phyloP scores from a whole-genome alignment of 2,113 vertebrate genomes.

The Neotoma lepida region DNA sequence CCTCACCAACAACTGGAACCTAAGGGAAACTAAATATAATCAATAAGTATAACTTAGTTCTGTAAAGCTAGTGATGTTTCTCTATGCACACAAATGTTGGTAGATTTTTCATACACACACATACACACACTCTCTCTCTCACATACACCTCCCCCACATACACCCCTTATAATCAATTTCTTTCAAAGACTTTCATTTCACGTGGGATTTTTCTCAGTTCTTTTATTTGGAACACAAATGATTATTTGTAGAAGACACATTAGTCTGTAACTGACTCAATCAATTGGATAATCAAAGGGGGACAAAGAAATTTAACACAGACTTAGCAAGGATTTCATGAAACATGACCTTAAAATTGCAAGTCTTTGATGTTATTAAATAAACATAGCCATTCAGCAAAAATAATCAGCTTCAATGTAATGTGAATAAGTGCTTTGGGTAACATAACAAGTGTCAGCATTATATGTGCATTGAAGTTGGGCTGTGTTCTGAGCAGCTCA shows the following conservation, averaged over 20 bases:
- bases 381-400: conserved; percentile 27
- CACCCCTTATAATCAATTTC: neutral
- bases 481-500: neutral
- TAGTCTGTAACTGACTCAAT: neutral
- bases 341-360: conserved; percentile 39
- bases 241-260: conserved; percentile 45
- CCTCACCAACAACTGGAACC: neutral
- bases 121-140: neutral
- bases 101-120: neutral
- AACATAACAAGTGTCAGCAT: neutral
- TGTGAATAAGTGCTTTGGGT: neutral
- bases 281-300: neutral
- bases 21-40: neutral
- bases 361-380: conserved; percentile 39
- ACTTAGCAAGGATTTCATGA: conserved; percentile 51
- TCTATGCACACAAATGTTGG: neutral
- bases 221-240: conserved; percentile 41
- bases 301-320: conserved; percentile 31
- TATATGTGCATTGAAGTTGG: neutral
- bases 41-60: neutral
- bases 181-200: neutral
- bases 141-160: neutral
- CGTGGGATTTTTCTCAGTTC: conserved; percentile 44
- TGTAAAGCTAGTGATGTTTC: neutral
- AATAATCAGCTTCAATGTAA: neutral